These are phyloP conservation scores for Meliscaeva auricollis DNA, from an alignment of 2,888 invertebrate species.

Conservation along the genomic window DNA sequence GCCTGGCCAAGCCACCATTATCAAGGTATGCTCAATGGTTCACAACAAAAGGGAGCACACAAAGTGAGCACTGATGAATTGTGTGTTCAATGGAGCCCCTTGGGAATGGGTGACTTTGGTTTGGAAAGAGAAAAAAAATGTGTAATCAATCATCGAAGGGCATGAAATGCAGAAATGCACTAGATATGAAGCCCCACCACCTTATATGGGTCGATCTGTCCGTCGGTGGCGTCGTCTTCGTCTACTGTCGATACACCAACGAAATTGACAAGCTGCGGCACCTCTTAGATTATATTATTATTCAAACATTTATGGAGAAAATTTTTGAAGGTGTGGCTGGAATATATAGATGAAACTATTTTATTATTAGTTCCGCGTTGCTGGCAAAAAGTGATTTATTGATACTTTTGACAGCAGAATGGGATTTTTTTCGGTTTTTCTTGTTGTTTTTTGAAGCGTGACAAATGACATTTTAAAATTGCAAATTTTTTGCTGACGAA, in stretches of 20 bases:
- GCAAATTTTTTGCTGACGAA: not conserved
- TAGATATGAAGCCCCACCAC: constrained; percentile 41
- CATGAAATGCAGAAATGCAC: constrained; percentile 53
- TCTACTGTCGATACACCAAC: not conserved
- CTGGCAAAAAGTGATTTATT: constrained; percentile 51
- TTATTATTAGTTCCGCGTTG: constrained; percentile 62
- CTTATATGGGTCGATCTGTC: constrained; percentile 34
- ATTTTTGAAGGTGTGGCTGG: constrained; percentile 42
- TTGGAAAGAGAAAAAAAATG: constrained; percentile 21
- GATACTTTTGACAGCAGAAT: constrained; percentile 23
- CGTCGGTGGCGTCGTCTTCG: no score
- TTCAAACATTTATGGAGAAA: constrained; percentile 43
- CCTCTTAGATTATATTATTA: constrained; percentile 33
- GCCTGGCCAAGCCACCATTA: constrained; percentile 6
- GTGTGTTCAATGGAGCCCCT: constrained; percentile 70
- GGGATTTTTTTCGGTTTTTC: not conserved
- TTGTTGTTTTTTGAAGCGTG: constrained; percentile 12
- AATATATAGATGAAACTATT: constrained; percentile 36
- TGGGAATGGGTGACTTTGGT: constrained; percentile 57
- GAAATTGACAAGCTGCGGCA: constrained; percentile 44
- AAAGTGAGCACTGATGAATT: constrained; percentile 51
- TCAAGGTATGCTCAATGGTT: constrained; percentile 54
- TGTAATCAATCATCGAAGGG: constrained; percentile 70
- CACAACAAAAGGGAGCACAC: constrained; percentile 43
- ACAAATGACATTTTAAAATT: constrained; percentile 28